Conservation (phyloP, 1,140 invertebrate species). For the Pseudomyrmex flavicornis region DNA sequence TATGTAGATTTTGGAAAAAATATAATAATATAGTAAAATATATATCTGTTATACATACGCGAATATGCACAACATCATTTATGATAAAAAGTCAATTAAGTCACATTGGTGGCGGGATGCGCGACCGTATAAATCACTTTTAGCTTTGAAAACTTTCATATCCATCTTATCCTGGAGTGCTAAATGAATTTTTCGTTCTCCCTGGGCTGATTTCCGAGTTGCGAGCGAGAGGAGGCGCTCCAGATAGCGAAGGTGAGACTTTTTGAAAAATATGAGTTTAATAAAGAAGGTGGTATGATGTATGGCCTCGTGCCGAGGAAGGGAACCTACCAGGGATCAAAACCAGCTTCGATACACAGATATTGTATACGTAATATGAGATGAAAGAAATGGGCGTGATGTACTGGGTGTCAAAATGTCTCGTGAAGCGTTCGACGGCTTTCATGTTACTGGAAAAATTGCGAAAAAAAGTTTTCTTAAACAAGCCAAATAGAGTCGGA, state of each 20-base stretch:
- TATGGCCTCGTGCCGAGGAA: conserved; percentile 76
- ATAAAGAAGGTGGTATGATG: conserved; percentile 84
- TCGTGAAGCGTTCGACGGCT: conserved; percentile 49
- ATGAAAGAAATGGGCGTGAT: conserved; percentile 69
- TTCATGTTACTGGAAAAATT: conserved; percentile 29
- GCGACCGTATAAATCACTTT: conserved; percentile 69
- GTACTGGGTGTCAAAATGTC: conserved; percentile 64
- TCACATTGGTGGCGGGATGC: conserved; percentile 54
- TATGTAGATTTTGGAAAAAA: no score
- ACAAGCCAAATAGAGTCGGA: background rate
- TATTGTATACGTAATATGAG: conserved; percentile 78
- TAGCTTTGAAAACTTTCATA: conserved; percentile 66
- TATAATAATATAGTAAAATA: conserved; percentile 9
- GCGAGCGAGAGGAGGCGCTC: conserved; percentile 65
- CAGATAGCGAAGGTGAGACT: conserved; percentile 72
- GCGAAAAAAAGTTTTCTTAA: background rate
- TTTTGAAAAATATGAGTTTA: conserved; percentile 84
- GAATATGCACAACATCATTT: conserved; percentile 48
- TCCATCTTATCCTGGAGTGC: conserved; percentile 69
- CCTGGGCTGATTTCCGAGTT: conserved; percentile 72
- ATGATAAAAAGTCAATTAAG: conserved; percentile 44
- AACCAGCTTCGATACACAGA: conserved; percentile 81
- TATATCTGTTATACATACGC: conserved; percentile 45
- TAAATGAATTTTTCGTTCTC: conserved; percentile 71
- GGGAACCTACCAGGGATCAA: conserved; percentile 78